phyloP scores from a whole-genome alignment of 1,140 invertebrate species.

The Vanessa tameamea region DNA sequence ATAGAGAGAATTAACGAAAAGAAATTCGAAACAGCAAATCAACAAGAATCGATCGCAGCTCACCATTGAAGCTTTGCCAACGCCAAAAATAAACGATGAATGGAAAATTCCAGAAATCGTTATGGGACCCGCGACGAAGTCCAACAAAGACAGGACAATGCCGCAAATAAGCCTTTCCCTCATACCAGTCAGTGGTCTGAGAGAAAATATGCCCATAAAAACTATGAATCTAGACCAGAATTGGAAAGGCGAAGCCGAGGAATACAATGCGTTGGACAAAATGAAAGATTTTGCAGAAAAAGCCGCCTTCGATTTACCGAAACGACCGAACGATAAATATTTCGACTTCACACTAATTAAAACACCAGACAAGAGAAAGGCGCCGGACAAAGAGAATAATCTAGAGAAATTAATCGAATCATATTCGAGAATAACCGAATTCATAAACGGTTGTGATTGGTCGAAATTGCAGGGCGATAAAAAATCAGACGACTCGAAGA shows the following conservation, averaged over 20 bases:
- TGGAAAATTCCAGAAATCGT: constrained; percentile 73
- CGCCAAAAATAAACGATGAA: constrained; percentile 56
- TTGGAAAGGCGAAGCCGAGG: constrained; percentile 63
- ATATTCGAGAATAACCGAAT: constrained; percentile 76
- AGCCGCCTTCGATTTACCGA: constrained; percentile 73
- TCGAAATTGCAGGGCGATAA: constrained; percentile 57
- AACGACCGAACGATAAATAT: constrained; percentile 66
- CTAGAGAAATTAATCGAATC: constrained; percentile 72
- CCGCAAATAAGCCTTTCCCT: constrained; percentile 76
- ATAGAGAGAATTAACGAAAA: constrained; percentile 56
- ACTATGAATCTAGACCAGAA: constrained; percentile 55
- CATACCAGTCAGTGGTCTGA: constrained; percentile 67
- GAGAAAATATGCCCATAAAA: constrained; percentile 67
- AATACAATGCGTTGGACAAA: constrained; percentile 79
- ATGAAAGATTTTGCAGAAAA: constrained; percentile 80
- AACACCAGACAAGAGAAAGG: constrained; percentile 59
- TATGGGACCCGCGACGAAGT: constrained; percentile 59
- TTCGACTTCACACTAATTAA: constrained; percentile 71
- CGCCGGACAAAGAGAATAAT: constrained; percentile 66
- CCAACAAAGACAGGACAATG: constrained; percentile 63
- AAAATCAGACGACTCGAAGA: constrained; percentile 62
- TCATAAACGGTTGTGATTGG: constrained; percentile 79
- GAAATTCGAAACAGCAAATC: constrained; percentile 75
- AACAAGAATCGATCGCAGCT: constrained; percentile 76
- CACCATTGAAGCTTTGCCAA: constrained; percentile 69